Evolutionary conservation across 2,113 vertebrate species (phyloP), one percentile per base, ranked within the genome.

Genomic region (Anas platyrhynchos): DNA sequence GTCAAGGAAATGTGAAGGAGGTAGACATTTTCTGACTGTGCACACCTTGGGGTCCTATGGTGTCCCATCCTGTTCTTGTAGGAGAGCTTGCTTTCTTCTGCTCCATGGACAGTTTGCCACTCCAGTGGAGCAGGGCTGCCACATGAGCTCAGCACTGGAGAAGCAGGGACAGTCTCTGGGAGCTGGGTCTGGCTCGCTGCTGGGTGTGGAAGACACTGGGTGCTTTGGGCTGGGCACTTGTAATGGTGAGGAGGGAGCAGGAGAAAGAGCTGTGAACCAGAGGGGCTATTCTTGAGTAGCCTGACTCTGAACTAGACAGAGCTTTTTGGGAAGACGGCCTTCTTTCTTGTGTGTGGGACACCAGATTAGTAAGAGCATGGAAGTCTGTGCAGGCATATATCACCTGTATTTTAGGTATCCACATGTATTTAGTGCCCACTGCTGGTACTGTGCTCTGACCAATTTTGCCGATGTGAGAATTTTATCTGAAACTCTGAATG

Each of bases 161-260:
- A n/a, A 77, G 38, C 21, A 44, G 13, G 16, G 50, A 52, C 11
- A 38, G 15, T 11, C 8, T 62, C 6, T 22, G 29, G 31, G 34
- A 63, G 26, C 3, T 13, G 10, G 16, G n/a, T 13, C 7, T 20
- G n/a, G 15, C 5, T 61, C 38, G 78, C 13, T 1, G 0, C 9
- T 13, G 21, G 2, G 21, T 0, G 0, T 0, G 1, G 65, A 31
- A 54, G 9, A 17, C 13, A 38, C 29, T 3, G 6, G 6, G 0
- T 41, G n/a, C 21, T 29, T 68, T 67, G 27, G 16, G 13, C 12
- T 78, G 27, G 25, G 7, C 25, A 13, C 3, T 59, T 38, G 23
- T 52, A 48, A 6, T 9, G 10, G 21, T 46, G 25, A 17, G 58
- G 43, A 80, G 55, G 59, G 20, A 86, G 27, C 15, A 68, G 4